Percentiles rank a stretch among this genome's conserved stretches.
Conservation (phyloP, 2,888 invertebrate genomes). For the Norana najaformis region DNA sequence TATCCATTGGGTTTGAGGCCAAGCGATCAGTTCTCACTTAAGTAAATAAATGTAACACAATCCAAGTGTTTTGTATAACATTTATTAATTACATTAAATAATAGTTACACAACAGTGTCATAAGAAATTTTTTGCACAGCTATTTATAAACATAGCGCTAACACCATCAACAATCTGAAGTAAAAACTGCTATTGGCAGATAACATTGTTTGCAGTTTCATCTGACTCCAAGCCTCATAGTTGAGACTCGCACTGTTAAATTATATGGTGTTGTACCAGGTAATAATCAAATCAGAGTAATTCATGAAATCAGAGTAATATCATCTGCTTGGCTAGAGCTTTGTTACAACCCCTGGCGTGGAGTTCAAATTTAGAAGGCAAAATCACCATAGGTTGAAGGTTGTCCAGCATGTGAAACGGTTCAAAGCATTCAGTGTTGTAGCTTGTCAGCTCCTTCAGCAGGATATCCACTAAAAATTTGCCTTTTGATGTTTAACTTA, state of each 20-base stretch:
- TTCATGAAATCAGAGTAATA: too few relatives aligned
- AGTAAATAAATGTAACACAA: background rate
- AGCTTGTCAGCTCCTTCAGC: too few relatives aligned
- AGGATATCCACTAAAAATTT: too few relatives aligned
- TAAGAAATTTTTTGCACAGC: background rate
- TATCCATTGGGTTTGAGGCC: background rate
- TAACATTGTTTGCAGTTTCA: background rate
- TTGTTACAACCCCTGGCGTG: background rate
- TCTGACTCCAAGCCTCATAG: background rate
- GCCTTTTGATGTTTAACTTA: too few relatives aligned
- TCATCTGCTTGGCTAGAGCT: background rate
- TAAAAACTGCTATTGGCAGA: background rate
- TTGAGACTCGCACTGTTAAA: background rate
- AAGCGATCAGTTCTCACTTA: background rate
- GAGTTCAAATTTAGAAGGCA: too few relatives aligned
- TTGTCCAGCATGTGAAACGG: too few relatives aligned
- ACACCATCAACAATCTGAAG: background rate
- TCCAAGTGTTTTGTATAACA: background rate
- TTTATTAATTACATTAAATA: slow-evolving; percentile 13
- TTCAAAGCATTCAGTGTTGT: too few relatives aligned
- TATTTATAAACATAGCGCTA: background rate
- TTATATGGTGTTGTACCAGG: background rate
- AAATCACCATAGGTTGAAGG: too few relatives aligned
- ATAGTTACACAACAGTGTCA: slow-evolving; percentile 3
- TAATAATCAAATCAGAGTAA: background rate